These are phyloP conservation scores for Thaumatotibia leucotreta DNA, from an alignment of 1,140 invertebrate species.

Conservation along the genomic window DNA sequence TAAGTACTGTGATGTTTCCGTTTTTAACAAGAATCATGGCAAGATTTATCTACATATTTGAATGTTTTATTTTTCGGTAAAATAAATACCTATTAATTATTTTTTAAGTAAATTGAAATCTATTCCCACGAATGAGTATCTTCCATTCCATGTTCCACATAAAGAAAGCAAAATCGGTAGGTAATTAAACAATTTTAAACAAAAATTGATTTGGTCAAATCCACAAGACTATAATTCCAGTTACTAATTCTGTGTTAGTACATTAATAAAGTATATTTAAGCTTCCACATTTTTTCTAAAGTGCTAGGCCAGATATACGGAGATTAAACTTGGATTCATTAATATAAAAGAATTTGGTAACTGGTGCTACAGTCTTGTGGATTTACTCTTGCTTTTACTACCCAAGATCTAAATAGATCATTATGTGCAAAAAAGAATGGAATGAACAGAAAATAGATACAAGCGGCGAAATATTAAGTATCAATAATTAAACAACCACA, in stretches of 20 bases:
- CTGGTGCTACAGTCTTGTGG: too few species aligned
- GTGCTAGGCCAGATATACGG: too few species aligned
- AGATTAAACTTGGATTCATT: too few species aligned
- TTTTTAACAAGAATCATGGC: constrained; percentile 26
- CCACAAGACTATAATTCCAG: too few species aligned
- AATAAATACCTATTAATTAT: background rate
- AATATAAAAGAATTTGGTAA: too few species aligned
- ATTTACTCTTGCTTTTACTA: background rate
- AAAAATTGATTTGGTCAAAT: too few species aligned
- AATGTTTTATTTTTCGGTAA: background rate
- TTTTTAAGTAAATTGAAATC: background rate
- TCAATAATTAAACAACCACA: constrained; percentile 66
- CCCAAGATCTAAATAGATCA: background rate
- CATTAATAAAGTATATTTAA: too few species aligned
- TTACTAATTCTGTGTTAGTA: too few species aligned
- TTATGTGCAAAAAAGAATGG: background rate
- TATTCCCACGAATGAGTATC: background rate
- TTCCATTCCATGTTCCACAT: background rate
- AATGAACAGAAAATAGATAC: background rate
- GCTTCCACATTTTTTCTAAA: too few species aligned
- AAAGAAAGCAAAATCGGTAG: background rate
- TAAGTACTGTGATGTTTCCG: constrained; percentile 13
- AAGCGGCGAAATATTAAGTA: constrained; percentile 51
- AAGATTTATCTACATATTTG: constrained; percentile 21
- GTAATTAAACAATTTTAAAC: too few species aligned